Evolutionary conservation across 2,797 vertebrate genomes (phyloP).

Genomic region (Phoxinus dragarum): DNA sequence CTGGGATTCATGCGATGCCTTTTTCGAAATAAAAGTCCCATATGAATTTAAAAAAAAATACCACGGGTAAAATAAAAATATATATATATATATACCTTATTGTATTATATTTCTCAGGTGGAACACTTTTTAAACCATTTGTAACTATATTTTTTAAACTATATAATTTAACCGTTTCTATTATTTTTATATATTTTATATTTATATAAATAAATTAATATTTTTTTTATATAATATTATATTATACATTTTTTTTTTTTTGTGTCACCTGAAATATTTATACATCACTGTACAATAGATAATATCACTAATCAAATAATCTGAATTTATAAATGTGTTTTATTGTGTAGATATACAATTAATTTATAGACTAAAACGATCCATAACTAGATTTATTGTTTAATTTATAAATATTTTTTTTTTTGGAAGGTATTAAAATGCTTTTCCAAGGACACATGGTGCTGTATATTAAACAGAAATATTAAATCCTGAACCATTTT

Average conservation of each 20-base stretch:
- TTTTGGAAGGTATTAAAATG: background rate
- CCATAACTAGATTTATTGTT: background rate
- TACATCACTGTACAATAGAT: background rate
- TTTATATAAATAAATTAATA: background rate
- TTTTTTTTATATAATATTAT: background rate
- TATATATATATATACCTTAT: background rate
- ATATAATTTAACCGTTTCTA: background rate
- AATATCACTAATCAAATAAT: background rate
- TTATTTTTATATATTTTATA: background rate
- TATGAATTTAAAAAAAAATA: background rate
- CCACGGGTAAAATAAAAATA: background rate
- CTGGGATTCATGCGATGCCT: background rate
- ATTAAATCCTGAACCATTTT: background rate
- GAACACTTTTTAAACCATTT: background rate
- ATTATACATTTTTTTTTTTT: background rate
- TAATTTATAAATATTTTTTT: background rate
- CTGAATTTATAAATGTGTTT: background rate
- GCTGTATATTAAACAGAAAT: slow-evolving; percentile 8
- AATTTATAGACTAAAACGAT: background rate
- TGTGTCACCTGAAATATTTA: background rate
- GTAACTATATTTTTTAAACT: background rate
- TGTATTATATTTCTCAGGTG: background rate
- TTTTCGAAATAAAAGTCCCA: slow-evolving; percentile 1
- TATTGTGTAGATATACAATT: background rate
- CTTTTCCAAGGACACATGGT: background rate